A percentile compares a stretch with the other conserved stretches of the same genome.
These are phyloP conservation scores for Oscheius sp. DNA, from an alignment of 1,140 invertebrate genomes.

Conservation along the genomic window DNA sequence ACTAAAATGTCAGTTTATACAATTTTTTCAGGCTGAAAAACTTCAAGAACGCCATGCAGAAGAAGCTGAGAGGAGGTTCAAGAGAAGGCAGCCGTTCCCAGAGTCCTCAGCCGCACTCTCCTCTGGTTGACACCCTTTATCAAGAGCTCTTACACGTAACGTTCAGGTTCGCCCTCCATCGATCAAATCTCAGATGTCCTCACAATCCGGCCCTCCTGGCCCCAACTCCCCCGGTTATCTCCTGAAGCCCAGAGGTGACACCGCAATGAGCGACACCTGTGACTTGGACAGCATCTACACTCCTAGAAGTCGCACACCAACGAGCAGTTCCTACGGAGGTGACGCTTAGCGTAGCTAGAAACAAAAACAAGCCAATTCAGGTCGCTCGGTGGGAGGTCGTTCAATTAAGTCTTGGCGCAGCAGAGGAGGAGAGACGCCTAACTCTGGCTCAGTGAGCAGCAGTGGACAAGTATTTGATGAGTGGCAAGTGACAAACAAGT, in stretches of 20 bases:
- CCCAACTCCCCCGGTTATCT: slow-evolving; percentile 59
- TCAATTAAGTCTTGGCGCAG: slow-evolving; percentile 67
- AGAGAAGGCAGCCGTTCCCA: slow-evolving; percentile 53
- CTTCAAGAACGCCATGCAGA: slow-evolving; percentile 38
- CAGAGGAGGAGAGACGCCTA: slow-evolving; percentile 59
- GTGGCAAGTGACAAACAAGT: not conserved
- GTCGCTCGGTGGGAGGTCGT: slow-evolving; percentile 60
- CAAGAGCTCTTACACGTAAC: not conserved
- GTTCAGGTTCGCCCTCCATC: slow-evolving; percentile 54
- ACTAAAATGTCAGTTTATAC: not conserved
- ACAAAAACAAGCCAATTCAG: slow-evolving; percentile 61
- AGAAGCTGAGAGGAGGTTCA: slow-evolving; percentile 45
- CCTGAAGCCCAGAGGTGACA: slow-evolving; percentile 56
- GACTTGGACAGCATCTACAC: slow-evolving; percentile 60
- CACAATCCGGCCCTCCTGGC: slow-evolving; percentile 56
- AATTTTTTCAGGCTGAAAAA: slow-evolving; percentile 25
- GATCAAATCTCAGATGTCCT: slow-evolving; percentile 56
- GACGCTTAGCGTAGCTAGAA: slow-evolving; percentile 64
- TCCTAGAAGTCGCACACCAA: slow-evolving; percentile 56
- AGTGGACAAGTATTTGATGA: slow-evolving; percentile 49
- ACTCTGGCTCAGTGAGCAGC: slow-evolving; percentile 57
- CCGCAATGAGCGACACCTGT: slow-evolving; percentile 57
- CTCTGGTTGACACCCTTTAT: slow-evolving; percentile 5
- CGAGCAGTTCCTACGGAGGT: slow-evolving; percentile 50
- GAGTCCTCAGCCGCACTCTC: slow-evolving; percentile 58